phyloP scores from a whole-genome alignment of 2,888 invertebrate species.

The Aricia artaxerxes region DNA sequence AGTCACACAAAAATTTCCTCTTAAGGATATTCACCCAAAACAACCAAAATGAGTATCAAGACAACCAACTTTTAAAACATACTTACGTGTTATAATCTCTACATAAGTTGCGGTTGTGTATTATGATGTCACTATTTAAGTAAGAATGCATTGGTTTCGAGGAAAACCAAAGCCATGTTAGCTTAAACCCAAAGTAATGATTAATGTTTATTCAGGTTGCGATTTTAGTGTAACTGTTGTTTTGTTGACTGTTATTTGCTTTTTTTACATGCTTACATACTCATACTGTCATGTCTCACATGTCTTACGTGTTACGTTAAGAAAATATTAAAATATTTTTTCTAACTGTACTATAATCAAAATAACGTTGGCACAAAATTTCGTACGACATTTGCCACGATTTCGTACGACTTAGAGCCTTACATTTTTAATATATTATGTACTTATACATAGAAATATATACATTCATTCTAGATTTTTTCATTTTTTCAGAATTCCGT shows the following conservation, averaged over 20 bases:
- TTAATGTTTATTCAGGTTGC: constrained; percentile 6
- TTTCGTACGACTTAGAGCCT: too few relatives aligned
- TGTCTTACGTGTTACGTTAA: too few relatives aligned
- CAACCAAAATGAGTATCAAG: not conserved
- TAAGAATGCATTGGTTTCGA: not conserved
- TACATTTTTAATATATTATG: too few relatives aligned
- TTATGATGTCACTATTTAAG: not conserved
- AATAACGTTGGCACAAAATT: too few relatives aligned
- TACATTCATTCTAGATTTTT: too few relatives aligned
- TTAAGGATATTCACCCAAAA: not conserved
- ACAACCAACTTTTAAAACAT: not conserved
- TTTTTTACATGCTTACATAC: too few relatives aligned
- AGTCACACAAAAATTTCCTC: not conserved
- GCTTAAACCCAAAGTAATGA: not conserved
- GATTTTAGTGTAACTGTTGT: not conserved
- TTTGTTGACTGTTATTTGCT: not conserved
- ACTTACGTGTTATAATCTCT: not conserved
- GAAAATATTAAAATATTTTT: too few relatives aligned
- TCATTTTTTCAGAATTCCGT: too few relatives aligned
- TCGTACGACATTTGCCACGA: too few relatives aligned
- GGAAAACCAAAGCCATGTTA: not conserved
- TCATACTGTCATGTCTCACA: too few relatives aligned
- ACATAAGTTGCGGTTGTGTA: not conserved
- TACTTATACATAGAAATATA: too few relatives aligned
- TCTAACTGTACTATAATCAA: too few relatives aligned